Conservation (phyloP, 2,113 vertebrate species). For the Morone chrysops region DNA sequence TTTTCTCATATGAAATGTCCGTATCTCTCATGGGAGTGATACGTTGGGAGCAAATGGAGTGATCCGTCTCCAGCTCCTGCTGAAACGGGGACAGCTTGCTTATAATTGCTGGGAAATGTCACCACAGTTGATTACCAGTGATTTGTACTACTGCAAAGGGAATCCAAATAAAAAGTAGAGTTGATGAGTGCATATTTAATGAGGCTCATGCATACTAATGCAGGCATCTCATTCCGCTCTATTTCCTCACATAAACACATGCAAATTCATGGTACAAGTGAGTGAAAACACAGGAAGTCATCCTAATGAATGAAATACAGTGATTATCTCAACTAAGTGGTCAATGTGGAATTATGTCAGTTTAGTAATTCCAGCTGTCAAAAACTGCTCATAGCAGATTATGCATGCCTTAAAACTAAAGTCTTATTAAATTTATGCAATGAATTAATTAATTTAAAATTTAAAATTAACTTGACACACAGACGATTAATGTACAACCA, state of each 20-base stretch:
- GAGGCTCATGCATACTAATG: slow-evolving; percentile 78
- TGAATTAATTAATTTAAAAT: neutral
- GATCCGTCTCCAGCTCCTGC: slow-evolving; percentile 55
- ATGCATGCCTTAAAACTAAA: neutral
- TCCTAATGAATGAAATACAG: slow-evolving; percentile 51
- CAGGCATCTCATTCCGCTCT: slow-evolving; percentile 60
- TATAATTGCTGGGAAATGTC: slow-evolving; percentile 84
- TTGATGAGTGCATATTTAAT: slow-evolving; percentile 83
- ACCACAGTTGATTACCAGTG: slow-evolving; percentile 82
- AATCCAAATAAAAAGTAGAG: slow-evolving; percentile 72
- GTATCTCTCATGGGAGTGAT: slow-evolving; percentile 54
- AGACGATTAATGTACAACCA: too few species aligned
- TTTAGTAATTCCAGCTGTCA: slow-evolving; percentile 22
- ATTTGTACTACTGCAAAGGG: slow-evolving; percentile 79
- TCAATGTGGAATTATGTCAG: slow-evolving; percentile 26
- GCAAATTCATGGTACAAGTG: slow-evolving; percentile 68
- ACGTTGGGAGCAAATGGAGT: slow-evolving; percentile 53
- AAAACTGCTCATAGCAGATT: neutral
- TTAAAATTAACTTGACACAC: neutral
- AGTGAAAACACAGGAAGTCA: slow-evolving; percentile 41
- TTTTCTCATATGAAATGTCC: slow-evolving; percentile 52
- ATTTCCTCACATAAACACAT: slow-evolving; percentile 78
- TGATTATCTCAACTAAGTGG: slow-evolving; percentile 39
- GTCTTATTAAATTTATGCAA: neutral
- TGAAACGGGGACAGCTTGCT: slow-evolving; percentile 70